Evolutionary conservation across 2,888 invertebrate species (phyloP).

Genomic region (Pyrgus malvae): DNA sequence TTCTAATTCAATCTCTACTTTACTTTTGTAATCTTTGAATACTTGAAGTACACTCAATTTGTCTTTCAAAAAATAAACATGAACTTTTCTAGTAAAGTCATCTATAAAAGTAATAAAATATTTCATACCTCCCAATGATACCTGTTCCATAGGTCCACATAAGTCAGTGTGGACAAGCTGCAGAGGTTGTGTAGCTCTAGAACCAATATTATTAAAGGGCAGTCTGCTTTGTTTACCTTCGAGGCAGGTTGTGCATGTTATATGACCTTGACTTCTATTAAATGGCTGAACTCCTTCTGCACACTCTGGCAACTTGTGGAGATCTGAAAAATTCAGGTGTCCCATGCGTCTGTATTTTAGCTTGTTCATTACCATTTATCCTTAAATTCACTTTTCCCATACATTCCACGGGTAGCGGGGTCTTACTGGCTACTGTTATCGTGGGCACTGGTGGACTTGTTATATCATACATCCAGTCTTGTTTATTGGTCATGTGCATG

Average conservation of each 20-base stretch:
- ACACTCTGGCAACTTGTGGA: neutral
- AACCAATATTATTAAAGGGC: neutral
- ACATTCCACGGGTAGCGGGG: neutral
- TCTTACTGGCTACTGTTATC: neutral
- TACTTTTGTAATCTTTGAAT: slow-evolving; percentile 25
- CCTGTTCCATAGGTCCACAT: slow-evolving; percentile 49
- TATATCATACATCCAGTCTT: slow-evolving; percentile 5
- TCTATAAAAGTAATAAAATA: slow-evolving; percentile 54
- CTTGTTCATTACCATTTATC: neutral
- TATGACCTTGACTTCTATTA: neutral
- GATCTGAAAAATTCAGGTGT: neutral
- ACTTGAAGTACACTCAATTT: slow-evolving; percentile 27
- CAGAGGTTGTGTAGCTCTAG: neutral
- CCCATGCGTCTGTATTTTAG: neutral
- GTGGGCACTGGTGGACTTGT: neutral
- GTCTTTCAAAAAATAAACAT: slow-evolving; percentile 47
- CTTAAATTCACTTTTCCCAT: slow-evolving; percentile 37
- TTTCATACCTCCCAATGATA: slow-evolving; percentile 45
- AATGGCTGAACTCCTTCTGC: neutral
- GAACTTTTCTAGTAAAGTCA: slow-evolving; percentile 37
- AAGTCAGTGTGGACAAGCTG: slow-evolving; percentile 43
- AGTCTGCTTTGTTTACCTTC: neutral
- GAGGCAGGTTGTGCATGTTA: neutral
- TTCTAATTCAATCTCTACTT: slow-evolving; percentile 27
- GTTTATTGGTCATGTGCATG: slow-evolving; percentile 6